Conservation (phyloP, 2,113 vertebrate genomes). For the Sisor rabdophorus region DNA sequence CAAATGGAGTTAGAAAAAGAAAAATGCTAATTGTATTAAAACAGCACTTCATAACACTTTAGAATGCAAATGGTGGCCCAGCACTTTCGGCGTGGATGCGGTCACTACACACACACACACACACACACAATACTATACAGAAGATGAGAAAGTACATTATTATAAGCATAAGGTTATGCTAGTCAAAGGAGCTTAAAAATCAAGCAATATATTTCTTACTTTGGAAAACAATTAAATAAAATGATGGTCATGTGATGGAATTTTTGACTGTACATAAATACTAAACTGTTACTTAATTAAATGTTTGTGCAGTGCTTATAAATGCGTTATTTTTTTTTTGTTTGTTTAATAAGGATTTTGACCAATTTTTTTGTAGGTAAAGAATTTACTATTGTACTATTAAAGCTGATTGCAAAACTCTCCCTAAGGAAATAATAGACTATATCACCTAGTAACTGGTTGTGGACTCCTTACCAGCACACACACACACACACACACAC, state of each 20-base stretch:
- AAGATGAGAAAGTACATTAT: neutral
- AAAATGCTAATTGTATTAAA: neutral
- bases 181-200: neutral
- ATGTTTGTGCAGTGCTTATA: neutral
- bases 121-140: too few relatives aligned
- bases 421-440: neutral
- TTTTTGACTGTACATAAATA: neutral
- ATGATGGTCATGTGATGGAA: neutral
- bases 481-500: too few relatives aligned
- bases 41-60: neutral
- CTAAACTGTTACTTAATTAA: neutral
- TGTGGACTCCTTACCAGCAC: too few relatives aligned
- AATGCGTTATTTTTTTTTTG: neutral
- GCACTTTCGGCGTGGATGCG: neutral
- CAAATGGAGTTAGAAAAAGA: neutral
- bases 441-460: too few relatives aligned
- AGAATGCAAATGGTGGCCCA: neutral
- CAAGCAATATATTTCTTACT: neutral
- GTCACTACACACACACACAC: neutral
- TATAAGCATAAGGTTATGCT: too few relatives aligned
- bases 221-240: neutral
- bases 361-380: neutral
- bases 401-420: neutral
- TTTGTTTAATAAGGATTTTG: conserved; percentile 13
- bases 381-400: neutral